Percentiles rank a stretch among this genome's conserved stretches.
These are phyloP conservation scores for Lasioglossum vierecki DNA, from an alignment of 2,888 invertebrate species.

Conservation along the genomic window DNA sequence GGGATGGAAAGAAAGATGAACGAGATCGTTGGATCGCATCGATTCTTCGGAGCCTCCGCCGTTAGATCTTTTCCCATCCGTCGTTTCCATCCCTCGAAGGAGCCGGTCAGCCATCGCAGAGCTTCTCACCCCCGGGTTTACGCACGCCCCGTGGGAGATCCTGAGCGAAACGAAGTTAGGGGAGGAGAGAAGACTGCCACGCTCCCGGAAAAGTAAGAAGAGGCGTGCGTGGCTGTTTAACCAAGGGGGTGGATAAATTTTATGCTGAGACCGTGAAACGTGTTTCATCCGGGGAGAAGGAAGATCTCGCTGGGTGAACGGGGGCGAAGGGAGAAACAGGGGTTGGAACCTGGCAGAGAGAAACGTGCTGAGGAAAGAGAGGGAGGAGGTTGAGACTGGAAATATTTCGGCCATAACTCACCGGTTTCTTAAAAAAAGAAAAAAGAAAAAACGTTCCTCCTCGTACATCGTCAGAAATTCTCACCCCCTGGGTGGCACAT, in stretches of 20 bases:
- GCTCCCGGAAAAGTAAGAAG: slow-evolving; percentile 72
- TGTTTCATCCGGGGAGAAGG: slow-evolving; percentile 83
- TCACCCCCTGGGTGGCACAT: slow-evolving; percentile 46
- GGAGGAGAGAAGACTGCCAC: slow-evolving; percentile 61
- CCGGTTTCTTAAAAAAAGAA: slow-evolving; percentile 56
- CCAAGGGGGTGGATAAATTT: slow-evolving; percentile 81
- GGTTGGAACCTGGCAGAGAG: slow-evolving; percentile 38
- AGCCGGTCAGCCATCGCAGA: slow-evolving; percentile 44
- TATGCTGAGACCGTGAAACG: slow-evolving; percentile 87
- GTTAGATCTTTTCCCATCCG: slow-evolving; percentile 11
- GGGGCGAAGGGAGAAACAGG: slow-evolving; percentile 39
- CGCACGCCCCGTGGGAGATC: slow-evolving; percentile 67
- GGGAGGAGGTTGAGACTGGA: slow-evolving; percentile 65
- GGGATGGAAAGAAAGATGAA: background rate
- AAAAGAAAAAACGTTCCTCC: slow-evolving; percentile 51
- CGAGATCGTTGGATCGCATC: background rate
- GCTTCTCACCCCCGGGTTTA: slow-evolving; percentile 28
- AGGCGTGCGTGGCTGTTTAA: slow-evolving; percentile 81
- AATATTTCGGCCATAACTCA: slow-evolving; percentile 72
- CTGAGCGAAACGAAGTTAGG: slow-evolving; percentile 64
- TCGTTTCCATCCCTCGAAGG: slow-evolving; percentile 33
- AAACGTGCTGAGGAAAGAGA: slow-evolving; percentile 43
- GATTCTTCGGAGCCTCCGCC: slow-evolving; percentile 12
- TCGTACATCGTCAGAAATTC: slow-evolving; percentile 65
- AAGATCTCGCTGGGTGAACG: slow-evolving; percentile 57